Evolutionary conservation across 2,888 invertebrate species (phyloP).

Genomic region (Gisinianus flammeolus): DNA sequence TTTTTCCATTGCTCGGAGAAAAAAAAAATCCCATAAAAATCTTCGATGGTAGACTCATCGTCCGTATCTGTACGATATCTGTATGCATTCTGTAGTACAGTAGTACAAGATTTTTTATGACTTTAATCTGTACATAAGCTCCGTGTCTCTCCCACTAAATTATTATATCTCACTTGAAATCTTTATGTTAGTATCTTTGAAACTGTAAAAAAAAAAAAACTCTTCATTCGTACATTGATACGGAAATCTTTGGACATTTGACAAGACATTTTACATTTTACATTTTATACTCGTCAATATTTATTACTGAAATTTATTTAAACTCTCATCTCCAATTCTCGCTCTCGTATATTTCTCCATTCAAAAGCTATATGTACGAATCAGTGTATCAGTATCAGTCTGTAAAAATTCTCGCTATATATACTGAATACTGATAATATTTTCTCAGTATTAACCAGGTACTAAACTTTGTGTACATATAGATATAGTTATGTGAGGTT

Average conservation of each 20-base stretch:
- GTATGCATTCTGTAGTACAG: not conserved
- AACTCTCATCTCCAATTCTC: conserved; percentile 10
- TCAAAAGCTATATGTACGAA: not conserved
- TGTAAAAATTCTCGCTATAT: not conserved
- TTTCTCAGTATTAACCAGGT: no score
- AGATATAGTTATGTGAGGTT: no score
- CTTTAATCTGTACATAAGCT: not conserved
- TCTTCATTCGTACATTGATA: no score
- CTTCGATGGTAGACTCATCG: not conserved
- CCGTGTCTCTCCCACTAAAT: not conserved
- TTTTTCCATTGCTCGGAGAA: not conserved
- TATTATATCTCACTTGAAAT: no score
- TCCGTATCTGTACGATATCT: not conserved
- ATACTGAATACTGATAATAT: no score
- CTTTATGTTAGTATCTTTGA: no score
- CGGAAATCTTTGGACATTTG: not conserved
- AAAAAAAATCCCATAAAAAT: not conserved
- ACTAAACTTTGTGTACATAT: no score
- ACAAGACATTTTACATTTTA: not conserved
- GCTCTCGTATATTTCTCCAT: not conserved
- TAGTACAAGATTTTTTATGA: not conserved
- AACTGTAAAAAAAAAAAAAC: no score
- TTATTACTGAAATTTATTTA: not conserved
- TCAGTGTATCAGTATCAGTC: not conserved
- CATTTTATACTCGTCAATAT: not conserved